These are phyloP conservation scores for Tigriopus japonicus DNA, from an alignment of 1,140 invertebrate species.

Conservation along the genomic window DNA sequence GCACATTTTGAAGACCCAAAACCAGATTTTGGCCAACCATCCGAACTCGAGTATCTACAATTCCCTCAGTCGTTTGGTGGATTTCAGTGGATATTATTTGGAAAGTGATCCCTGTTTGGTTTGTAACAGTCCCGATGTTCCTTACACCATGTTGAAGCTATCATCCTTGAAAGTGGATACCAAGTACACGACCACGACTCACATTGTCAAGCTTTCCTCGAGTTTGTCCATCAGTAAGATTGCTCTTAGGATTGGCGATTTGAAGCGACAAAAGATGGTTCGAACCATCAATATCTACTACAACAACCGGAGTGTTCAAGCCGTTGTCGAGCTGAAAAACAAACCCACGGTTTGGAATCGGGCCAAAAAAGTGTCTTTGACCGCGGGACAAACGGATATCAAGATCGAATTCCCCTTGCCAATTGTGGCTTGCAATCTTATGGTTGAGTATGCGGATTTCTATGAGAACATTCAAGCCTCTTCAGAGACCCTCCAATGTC, in stretches of 20 bases:
- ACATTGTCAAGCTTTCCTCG: slow-evolving; percentile 86
- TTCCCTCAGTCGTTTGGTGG: slow-evolving; percentile 70
- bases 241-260: slow-evolving; percentile 72
- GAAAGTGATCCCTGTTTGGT: slow-evolving; percentile 92
- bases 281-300: slow-evolving; percentile 89
- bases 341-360: slow-evolving; percentile 89
- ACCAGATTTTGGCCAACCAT: slow-evolving; percentile 66
- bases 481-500: slow-evolving; percentile 84
- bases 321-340: slow-evolving; percentile 75
- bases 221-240: slow-evolving; percentile 90
- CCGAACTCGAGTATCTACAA: slow-evolving; percentile 85
- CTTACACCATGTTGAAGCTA: slow-evolving; percentile 75
- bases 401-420: slow-evolving; percentile 90
- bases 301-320: slow-evolving; percentile 51
- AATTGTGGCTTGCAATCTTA: slow-evolving; percentile 92
- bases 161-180: slow-evolving; percentile 87
- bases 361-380: slow-evolving; percentile 69
- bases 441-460: slow-evolving; percentile 96
- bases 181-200: slow-evolving; percentile 91
- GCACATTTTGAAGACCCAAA: slow-evolving; percentile 38
- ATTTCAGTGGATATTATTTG: slow-evolving; percentile 73
- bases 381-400: slow-evolving; percentile 79
- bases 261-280: slow-evolving; percentile 94
- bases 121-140: slow-evolving; percentile 90
- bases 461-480: slow-evolving; percentile 65